Conservation (phyloP, 2,797 vertebrate species). For the Paguma larvata region DNA sequence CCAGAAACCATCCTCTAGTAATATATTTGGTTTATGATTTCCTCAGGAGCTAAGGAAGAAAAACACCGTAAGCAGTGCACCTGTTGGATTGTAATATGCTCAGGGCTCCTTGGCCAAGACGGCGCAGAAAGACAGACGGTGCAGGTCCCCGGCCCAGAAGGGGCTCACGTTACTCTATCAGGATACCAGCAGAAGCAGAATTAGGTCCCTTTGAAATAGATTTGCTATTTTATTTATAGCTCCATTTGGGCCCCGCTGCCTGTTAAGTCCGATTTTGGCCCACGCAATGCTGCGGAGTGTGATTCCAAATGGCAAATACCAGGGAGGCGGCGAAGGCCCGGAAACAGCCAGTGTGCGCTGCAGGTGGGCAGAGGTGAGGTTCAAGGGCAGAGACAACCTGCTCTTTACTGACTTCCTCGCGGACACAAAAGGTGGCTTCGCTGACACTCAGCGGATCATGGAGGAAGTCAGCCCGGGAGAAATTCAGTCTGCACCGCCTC, state of each 20-base stretch:
- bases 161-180: constrained; percentile 87
- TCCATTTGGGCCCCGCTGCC: constrained; percentile 46
- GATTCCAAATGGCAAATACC: constrained; percentile 29
- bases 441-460: not conserved
- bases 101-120: constrained; percentile 63
- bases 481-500: not conserved
- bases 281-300: not conserved
- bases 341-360: not conserved
- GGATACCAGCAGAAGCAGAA: constrained; percentile 56
- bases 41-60: constrained; percentile 91
- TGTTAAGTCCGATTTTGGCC: not conserved
- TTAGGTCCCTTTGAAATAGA: constrained; percentile 61
- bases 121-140: constrained; percentile 84
- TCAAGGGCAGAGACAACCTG: not conserved
- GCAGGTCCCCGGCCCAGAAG: constrained; percentile 87
- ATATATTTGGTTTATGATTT: constrained; percentile 96
- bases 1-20: constrained; percentile 91
- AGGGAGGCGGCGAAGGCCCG: not conserved
- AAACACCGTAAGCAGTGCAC: constrained; percentile 90
- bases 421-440: not conserved
- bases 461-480: not conserved
- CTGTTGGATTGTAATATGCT: constrained; percentile 92
- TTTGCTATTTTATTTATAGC: constrained; percentile 58
- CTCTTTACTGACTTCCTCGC: constrained; percentile 29
- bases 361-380: not conserved